These are phyloP conservation scores for Apodemia hepburni DNA, from an alignment of 2,888 invertebrate genomes.

Conservation along the genomic window DNA sequence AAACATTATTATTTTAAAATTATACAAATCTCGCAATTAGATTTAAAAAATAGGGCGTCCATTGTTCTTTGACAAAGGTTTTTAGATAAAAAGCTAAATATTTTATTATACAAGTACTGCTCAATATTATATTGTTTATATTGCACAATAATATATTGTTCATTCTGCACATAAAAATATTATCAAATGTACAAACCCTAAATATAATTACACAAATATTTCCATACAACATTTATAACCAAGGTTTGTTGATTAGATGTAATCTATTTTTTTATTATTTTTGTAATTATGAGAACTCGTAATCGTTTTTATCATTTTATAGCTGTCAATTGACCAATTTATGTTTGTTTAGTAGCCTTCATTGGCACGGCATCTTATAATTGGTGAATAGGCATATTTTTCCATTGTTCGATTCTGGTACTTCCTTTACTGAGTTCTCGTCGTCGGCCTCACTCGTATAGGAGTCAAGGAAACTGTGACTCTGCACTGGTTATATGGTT, in stretches of 20 bases:
- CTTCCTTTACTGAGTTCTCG: conserved; percentile 55
- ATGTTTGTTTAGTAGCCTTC: neutral
- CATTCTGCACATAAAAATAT: too few species aligned
- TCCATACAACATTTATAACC: neutral
- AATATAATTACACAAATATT: too few species aligned
- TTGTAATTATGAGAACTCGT: neutral
- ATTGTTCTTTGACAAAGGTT: neutral
- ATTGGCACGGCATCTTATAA: conserved; percentile 31
- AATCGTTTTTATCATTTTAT: neutral
- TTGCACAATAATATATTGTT: too few species aligned
- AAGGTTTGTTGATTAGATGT: neutral
- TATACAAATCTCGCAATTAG: neutral
- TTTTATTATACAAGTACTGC: neutral
- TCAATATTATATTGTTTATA: too few species aligned
- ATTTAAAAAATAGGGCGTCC: neutral
- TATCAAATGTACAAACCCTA: too few species aligned
- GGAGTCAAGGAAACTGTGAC: conserved; percentile 64
- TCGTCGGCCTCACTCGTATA: conserved; percentile 47
- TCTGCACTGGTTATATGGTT: conserved; percentile 44
- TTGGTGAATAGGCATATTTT: conserved; percentile 42
- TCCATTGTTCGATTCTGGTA: conserved; percentile 21
- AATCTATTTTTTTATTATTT: neutral
- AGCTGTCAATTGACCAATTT: neutral
- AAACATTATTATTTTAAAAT: neutral
- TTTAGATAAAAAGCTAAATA: neutral